These are phyloP conservation scores for Poeciliopsis occidentalis DNA, from an alignment of 2,113 vertebrate genomes.

Conservation along the genomic window DNA sequence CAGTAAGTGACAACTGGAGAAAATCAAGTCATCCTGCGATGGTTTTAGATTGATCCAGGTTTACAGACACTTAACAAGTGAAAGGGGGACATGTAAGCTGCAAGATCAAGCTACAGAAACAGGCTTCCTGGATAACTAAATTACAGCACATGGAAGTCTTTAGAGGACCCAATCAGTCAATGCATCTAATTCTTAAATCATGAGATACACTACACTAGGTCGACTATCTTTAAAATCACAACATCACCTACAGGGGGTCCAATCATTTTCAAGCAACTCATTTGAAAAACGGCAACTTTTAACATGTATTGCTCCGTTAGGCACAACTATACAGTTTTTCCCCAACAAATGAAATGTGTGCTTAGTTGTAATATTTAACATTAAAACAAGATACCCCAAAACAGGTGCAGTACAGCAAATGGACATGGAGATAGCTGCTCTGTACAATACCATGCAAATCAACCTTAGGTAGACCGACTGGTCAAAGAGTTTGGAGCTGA, in stretches of 20 bases:
- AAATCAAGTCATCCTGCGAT: slow-evolving; percentile 40
- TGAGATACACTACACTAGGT: slow-evolving; percentile 41
- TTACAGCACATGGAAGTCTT: slow-evolving; percentile 59
- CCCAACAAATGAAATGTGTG: slow-evolving; percentile 67
- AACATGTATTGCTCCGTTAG: slow-evolving; percentile 73
- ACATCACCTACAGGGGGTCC: slow-evolving; percentile 45
- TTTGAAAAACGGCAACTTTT: slow-evolving; percentile 53
- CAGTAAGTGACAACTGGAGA: slow-evolving; percentile 45
- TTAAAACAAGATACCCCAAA: slow-evolving; percentile 75
- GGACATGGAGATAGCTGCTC: slow-evolving; percentile 81
- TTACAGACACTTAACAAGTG: slow-evolving; percentile 51
- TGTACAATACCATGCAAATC: slow-evolving; percentile 90
- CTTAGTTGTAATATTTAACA: slow-evolving; percentile 74
- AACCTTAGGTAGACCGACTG: slow-evolving; percentile 89
- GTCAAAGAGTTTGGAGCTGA: too few species aligned
- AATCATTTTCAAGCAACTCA: slow-evolving; percentile 49
- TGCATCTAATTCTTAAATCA: slow-evolving; percentile 37
- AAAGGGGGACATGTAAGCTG: slow-evolving; percentile 56
- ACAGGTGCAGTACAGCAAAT: slow-evolving; percentile 77
- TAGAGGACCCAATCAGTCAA: slow-evolving; percentile 54
- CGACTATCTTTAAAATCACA: slow-evolving; percentile 73
- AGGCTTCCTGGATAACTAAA: slow-evolving; percentile 57
- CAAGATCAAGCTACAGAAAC: slow-evolving; percentile 66
- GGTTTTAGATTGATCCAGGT: slow-evolving; percentile 45
- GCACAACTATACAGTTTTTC: slow-evolving; percentile 64